These are phyloP conservation scores for Drosophila kohkoa DNA, from an alignment of 1,140 invertebrate genomes.

Conservation along the genomic window DNA sequence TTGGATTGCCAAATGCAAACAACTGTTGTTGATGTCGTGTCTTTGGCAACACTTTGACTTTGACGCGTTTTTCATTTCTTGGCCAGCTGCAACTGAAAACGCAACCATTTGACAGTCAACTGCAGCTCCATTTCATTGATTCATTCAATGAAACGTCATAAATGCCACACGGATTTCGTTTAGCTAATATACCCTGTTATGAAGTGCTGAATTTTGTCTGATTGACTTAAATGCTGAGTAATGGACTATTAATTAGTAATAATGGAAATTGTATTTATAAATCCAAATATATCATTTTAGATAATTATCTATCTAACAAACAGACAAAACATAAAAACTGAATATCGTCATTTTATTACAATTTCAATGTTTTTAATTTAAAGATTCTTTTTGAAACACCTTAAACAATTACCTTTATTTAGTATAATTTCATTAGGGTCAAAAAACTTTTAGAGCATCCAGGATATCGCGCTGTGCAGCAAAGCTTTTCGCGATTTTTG, in stretches of 20 bases:
- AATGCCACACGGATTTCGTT: conserved; percentile 47
- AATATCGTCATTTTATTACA: too few species aligned
- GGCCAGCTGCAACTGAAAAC: conserved; percentile 18
- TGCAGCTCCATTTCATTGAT: conserved; percentile 48
- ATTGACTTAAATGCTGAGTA: neutral
- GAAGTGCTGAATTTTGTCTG: neutral
- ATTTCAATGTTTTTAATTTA: too few species aligned
- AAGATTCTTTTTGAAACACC: too few species aligned
- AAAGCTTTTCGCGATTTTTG: neutral
- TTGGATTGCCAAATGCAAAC: conserved; percentile 63
- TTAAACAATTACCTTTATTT: too few species aligned
- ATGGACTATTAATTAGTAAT: neutral
- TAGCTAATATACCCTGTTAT: conserved; percentile 11
- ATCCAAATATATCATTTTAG: too few species aligned
- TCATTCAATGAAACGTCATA: conserved; percentile 71
- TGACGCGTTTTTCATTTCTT: conserved; percentile 31
- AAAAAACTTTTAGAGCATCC: neutral
- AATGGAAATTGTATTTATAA: too few species aligned
- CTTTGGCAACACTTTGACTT: conserved; percentile 44
- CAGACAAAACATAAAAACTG: too few species aligned
- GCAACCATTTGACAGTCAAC: conserved; percentile 16
- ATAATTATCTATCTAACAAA: too few species aligned
- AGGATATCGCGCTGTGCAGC: conserved; percentile 8
- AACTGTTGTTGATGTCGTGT: conserved; percentile 7
- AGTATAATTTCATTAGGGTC: too few species aligned